Base-by-base conservation (phyloP, 2,888 invertebrate genomes). In the Campaea margaritaria region DNA sequence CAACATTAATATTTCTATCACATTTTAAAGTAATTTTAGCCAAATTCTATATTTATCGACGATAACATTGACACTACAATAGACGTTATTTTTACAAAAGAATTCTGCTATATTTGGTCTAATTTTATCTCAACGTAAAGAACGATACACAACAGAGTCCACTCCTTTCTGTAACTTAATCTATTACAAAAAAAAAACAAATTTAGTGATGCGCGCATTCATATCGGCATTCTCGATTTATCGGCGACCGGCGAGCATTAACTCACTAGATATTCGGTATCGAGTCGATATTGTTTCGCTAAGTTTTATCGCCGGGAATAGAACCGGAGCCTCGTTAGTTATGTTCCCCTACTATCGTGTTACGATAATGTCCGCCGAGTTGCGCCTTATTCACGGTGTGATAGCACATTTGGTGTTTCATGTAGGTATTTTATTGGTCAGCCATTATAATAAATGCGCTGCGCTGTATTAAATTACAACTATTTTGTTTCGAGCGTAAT, bases 261-360 rank as follows among this genome's bases (percentile, higher is more conserved):
- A 83, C 74, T 87, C 82, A 83, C 69, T 76, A 75, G 82, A 81
- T 82, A 86, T 86, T 85, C 80, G 76, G 84, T 89, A 89, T 89
- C 87, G 76, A 74, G 69, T 78, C 81, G 86, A 87, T 88, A 87
- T 81, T 82, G 86, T 85, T 87, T 81, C 79, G 76, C 79, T 78
- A 77, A 79, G 81, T 80, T 83, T 83, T 88, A 88, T 89, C 87
- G 77, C 72, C 75, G 67, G 71, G 81, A 82, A 85, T 82, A 84
- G 86, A 82, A 83, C 78, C 73, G 65, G 70, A 68, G 73, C 58
- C 77, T 73, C 70, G 78, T 85, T 84, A 87, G 79, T 88, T 87
- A 87, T 86, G 86, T 79, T 72, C 72, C 73, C 59, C 68, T 68
- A 75, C 80, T 89, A 89, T 89, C 88, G 74, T 73, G 77, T 78